phyloP scores from a whole-genome alignment of 2,113 vertebrate genomes.

The Macquaria australasica region DNA sequence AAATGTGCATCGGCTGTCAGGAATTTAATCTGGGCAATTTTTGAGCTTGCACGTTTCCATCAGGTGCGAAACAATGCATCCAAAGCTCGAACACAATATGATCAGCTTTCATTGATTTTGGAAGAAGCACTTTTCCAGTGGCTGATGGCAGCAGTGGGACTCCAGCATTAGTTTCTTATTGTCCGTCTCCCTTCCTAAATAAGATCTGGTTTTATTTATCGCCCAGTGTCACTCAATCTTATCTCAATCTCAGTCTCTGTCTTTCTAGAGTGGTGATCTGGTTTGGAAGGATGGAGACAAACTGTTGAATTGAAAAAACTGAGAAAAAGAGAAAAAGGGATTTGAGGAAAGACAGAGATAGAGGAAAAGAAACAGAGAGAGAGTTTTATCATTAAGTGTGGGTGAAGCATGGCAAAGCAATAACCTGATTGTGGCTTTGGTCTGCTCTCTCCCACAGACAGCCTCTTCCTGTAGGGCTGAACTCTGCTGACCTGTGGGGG shows the following conservation, averaged over 20 bases:
- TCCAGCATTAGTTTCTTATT: constrained; percentile 18
- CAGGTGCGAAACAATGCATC: constrained; percentile 4
- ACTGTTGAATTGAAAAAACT: not conserved
- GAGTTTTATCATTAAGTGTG: constrained; percentile 47
- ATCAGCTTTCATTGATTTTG: constrained; percentile 46
- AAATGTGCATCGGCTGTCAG: constrained; percentile 19
- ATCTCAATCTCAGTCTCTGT: not conserved
- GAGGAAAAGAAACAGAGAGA: not conserved
- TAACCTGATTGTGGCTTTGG: constrained; percentile 49
- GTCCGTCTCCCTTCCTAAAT: constrained; percentile 16
- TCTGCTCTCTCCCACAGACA: constrained; percentile 60
- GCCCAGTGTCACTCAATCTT: constrained; percentile 9
- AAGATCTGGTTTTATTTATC: constrained; percentile 22
- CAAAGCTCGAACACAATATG: not conserved
- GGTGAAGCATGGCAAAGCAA: constrained; percentile 38
- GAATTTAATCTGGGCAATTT: constrained; percentile 30
- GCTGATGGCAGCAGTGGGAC: constrained; percentile 6
- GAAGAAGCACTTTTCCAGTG: not conserved
- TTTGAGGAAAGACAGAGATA: not conserved
- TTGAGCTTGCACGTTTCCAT: constrained; percentile 21
- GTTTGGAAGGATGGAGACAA: constrained; percentile 1
- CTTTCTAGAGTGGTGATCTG: not conserved
- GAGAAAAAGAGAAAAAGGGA: not conserved
- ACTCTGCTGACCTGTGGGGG: constrained; percentile 57
- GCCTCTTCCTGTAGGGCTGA: constrained; percentile 55